Evolutionary conservation across 2,888 invertebrate genomes (phyloP), one percentile per base, ranked within the genome.

Genomic region (Calameuta idolon): DNA sequence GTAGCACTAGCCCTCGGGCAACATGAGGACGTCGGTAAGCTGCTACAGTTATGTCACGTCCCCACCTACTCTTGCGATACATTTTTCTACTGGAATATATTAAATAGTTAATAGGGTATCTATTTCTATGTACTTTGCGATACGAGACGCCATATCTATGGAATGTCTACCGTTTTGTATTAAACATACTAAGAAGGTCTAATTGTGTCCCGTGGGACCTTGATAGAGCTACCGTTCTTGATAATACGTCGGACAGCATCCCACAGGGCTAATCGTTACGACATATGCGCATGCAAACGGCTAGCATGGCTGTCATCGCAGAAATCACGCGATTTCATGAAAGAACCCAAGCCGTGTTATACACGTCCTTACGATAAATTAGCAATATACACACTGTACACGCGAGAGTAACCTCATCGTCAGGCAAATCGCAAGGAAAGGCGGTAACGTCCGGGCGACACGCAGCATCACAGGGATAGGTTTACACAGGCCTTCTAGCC

Each of bases 11-110:
- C 75, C 40, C 31, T 74, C 73, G 73, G 80, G 75, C 35, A 34
- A 12, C 40, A 23, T 30, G 79, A 75, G 77, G 77, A 76, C 75
- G 79, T 79, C 79, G 74, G 77, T 74, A 79, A 75, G 80, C 76
- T 77, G 80, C 73, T 77, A 79, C 79, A 77, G 80, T 84, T 85
- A 83, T 83, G 82, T 83, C 80, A 83, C 81, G 79, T 83, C 82
- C 79, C 77, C 78, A 79, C 69, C 80, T 76, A 75, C 78, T 79
- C 76, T 71, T 73, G 73, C n/a, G 76, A 73, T 74, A 79, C 79
- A 77, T 71, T 80, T 83, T 83, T 80, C 79, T 77, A 69, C 78
- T 73, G 69, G 81, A 77, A 78, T 80, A 76, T 76, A 83, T 81
- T 81, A 78, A 80, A 55, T 55, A 55, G 23, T 55, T 55, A 55